Evolutionary conservation across 2,888 invertebrate genomes (phyloP), one percentile per base, ranked within the genome.

Genomic region (Andricus curvator): DNA sequence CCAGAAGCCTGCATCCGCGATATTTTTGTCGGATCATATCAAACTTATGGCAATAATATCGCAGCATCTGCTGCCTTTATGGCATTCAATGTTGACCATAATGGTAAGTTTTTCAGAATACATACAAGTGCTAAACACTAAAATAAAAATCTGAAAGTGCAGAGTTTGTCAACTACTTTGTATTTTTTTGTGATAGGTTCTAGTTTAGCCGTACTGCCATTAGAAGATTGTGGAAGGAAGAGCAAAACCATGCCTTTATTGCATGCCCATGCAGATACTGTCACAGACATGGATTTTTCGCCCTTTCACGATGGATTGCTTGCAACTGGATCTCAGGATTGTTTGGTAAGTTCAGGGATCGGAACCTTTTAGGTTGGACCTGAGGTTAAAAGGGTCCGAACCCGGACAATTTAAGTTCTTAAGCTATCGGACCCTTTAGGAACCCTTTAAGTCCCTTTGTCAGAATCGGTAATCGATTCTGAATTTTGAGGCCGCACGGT

Each of bases 31-130:
- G 98, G 98, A 44, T 98, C 97, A 51, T 97, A 98, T 93, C 97
- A 98, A 92, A 98, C 98, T 25, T 98, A 97, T 94, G 98, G 99
- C 81, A 98, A 98, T 93, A 98, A 98, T 93, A 98, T 99, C 90
- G 96, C 98, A 89, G 97, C 98, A 37, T 98, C 98, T 11, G 97
- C 97, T 22, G 96, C 97, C 15, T 98, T 98, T 91, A 97, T 98
- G 96, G 98, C 98, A 22, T 99, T 99, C 91, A 98, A 98, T 92
- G 97, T 98, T 94, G 98, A 99, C 93, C 97, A 97, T 91, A 97
- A 97, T 87, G 97, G 95, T 95, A 91, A 88, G 90, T 80, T 76
- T 44, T 68, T 15, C 25, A 4, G 15, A 62, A 62, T 17, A 13
- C 5, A 29, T 17, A 13, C 5, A 29, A 17, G 6, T 29, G 13